These are phyloP conservation scores for Semotilus atromaculatus DNA, from an alignment of 2,797 vertebrate species.

Conservation along the genomic window DNA sequence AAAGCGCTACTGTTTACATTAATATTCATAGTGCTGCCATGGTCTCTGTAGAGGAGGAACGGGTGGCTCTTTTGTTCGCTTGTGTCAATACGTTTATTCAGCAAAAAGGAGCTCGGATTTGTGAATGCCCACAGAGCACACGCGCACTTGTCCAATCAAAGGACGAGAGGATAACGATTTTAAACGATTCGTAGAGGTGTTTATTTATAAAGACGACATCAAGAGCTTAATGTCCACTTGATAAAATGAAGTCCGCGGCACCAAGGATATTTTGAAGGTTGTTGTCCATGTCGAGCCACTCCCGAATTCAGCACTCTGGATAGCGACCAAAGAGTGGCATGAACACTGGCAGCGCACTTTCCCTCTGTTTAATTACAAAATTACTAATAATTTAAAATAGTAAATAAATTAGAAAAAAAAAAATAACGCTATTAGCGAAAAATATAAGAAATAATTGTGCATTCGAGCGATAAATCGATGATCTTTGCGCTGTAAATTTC, in stretches of 20 bases:
- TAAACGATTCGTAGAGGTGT: slow-evolving; percentile 44
- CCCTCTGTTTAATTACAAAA: background rate
- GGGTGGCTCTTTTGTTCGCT: slow-evolving; percentile 87
- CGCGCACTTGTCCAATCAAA: slow-evolving; percentile 62
- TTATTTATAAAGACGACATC: slow-evolving; percentile 31
- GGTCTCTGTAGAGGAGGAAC: slow-evolving; percentile 84
- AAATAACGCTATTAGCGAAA: background rate
- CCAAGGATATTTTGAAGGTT: slow-evolving; percentile 14
- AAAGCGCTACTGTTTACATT: slow-evolving; percentile 88
- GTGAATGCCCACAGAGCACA: slow-evolving; percentile 78
- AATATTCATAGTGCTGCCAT: slow-evolving; percentile 88
- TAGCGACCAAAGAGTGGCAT: slow-evolving; percentile 69
- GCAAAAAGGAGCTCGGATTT: slow-evolving; percentile 76
- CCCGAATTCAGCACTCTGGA: slow-evolving; percentile 85
- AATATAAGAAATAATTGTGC: background rate
- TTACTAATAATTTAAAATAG: background rate
- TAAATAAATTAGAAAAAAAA: too few species aligned
- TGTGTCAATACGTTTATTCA: slow-evolving; percentile 88
- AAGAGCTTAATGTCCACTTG: slow-evolving; percentile 30
- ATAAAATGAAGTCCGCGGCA: background rate
- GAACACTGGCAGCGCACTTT: slow-evolving; percentile 48
- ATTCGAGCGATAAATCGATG: background rate
- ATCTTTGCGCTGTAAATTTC: background rate
- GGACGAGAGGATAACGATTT: slow-evolving; percentile 62
- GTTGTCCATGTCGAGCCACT: slow-evolving; percentile 65